Evolutionary conservation across 2,888 invertebrate genomes (phyloP), one percentile per base, ranked within the genome.

Genomic region (Drosophila melanosoma): DNA sequence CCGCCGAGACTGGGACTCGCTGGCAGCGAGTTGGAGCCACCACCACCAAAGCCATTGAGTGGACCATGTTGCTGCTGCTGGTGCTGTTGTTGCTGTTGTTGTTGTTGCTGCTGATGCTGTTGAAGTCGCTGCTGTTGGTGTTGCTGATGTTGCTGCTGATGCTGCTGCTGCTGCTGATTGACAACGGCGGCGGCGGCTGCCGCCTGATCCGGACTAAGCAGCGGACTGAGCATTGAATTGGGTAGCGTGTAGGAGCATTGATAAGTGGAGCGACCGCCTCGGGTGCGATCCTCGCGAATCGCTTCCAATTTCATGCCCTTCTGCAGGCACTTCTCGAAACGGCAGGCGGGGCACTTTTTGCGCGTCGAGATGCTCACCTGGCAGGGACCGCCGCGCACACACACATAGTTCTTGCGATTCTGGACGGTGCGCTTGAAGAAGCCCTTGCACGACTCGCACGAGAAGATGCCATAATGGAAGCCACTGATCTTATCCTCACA

Each of bases 391-490:
- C 98, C 98, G 33, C 98, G 94, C 56, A 97, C 94, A 92, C 99
- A 99, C 91, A 98, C 97, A 93, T 99, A 99, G 93, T 98, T 98
- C 94, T 99, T 99, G 83, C 98, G 96, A 93, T 99, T 99, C 94
- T 99, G 99, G n/a, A 99, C 99, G 26, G 99, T 99, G 73, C 99
- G 95, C 93, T 99, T 99, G 94, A 99, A 99, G 94, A 99, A 99
- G 3, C 99, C 99, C 93, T 99, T 99, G 94, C 99, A 99, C 26
- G 98, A 98, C 92, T 99, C 99, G 94, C 99, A 99, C 15, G 98
- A 98, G 94, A 98, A 99, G 87, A 99, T 99, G 15, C 99, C 99
- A 93, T 99, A 99, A 93, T 99, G 99, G 94, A 99, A 99, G 35
- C 99, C 98, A 83, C 98, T 98, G 92, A 98, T 98, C 92, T 98